A percentile compares a stretch with the other conserved stretches of the same genome.
Evolutionary conservation across 2,113 vertebrate species (phyloP).

Genomic region (Promerops cafer): DNA sequence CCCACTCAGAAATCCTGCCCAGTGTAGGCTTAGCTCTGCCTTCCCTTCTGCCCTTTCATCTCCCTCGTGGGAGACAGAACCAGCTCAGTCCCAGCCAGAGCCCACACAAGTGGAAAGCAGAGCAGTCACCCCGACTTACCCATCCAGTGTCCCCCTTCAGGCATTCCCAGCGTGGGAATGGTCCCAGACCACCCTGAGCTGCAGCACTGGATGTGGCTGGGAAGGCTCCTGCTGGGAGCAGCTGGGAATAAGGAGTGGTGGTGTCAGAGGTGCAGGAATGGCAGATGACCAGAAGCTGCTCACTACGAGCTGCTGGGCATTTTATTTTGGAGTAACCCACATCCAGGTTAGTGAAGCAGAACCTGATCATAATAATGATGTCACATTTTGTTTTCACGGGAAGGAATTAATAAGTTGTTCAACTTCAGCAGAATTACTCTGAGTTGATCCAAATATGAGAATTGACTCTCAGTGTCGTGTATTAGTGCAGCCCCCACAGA

Average conservation of each 20-base stretch:
- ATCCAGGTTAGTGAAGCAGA: not conserved
- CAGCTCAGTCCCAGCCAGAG: not conserved
- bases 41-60: not conserved
- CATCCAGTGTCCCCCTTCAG: not conserved
- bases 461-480: not conserved
- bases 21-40: not conserved
- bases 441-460: not conserved
- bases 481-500: not conserved
- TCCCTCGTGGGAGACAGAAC: not conserved
- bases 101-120: not conserved
- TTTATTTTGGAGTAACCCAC: not conserved
- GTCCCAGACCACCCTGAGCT: not conserved
- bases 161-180: not conserved
- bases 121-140: not conserved
- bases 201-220: accelerated
- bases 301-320: accelerated
- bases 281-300: not conserved
- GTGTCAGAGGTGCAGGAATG: not conserved
- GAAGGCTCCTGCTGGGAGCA: not conserved
- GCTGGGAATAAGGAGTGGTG: not conserved
- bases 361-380: not conserved
- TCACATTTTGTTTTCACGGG: not conserved
- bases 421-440: not conserved
- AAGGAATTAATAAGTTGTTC: not conserved
- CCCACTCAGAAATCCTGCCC: not conserved